Conservation (phyloP, 1,140 invertebrate species). For the Gonioctena quinquepunctata region DNA sequence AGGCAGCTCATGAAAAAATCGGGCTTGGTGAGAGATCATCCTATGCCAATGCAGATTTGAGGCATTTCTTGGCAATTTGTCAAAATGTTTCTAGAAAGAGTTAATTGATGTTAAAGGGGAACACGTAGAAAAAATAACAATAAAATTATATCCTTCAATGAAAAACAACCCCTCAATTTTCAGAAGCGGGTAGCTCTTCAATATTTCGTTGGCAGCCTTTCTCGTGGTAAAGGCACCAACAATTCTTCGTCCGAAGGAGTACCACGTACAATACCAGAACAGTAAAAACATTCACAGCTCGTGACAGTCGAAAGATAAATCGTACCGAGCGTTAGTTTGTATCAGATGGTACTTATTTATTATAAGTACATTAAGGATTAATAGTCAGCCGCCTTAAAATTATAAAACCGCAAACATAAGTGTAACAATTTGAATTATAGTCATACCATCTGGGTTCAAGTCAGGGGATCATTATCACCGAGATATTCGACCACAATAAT, state of each 20-base stretch:
- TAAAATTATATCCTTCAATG: too few species aligned
- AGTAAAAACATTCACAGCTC: background rate
- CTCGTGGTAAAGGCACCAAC: too few species aligned
- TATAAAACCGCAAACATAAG: conserved; percentile 46
- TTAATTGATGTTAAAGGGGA: too few species aligned
- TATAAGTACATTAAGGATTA: conserved; percentile 40
- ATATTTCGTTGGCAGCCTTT: background rate
- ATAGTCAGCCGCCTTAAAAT: conserved; percentile 46
- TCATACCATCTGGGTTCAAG: conserved; percentile 45
- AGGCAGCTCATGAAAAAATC: too few species aligned
- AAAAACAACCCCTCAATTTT: too few species aligned
- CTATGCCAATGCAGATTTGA: too few species aligned
- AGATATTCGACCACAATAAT: conserved; percentile 46
- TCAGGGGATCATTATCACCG: conserved; percentile 41
- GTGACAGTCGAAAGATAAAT: conserved; percentile 11
- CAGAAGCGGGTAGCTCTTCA: too few species aligned
- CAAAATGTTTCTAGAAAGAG: too few species aligned
- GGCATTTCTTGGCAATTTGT: too few species aligned
- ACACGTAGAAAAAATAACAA: too few species aligned
- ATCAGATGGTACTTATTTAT: conserved; percentile 41
- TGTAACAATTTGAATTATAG: conserved; percentile 52
- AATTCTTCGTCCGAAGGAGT: too few species aligned
- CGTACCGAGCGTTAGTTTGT: conserved; percentile 10
- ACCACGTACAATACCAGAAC: background rate
- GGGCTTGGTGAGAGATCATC: too few species aligned